Base-by-base conservation (phyloP, 2,888 invertebrate species). In the Ennomos quercinarius region DNA sequence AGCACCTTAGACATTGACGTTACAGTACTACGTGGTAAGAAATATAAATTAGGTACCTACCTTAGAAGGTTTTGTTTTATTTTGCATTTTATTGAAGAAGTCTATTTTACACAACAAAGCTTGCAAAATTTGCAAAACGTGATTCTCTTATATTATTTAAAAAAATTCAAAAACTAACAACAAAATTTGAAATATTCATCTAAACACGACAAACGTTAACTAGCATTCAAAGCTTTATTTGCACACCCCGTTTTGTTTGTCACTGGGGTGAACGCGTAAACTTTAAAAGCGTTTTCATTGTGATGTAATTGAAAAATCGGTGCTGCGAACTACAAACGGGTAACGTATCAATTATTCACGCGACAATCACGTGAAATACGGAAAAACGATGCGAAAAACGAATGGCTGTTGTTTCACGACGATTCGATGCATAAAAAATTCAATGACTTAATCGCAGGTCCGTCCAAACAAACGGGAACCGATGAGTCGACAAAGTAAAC, bases 231-330 rank as follows among this genome's bases (percentile, higher is more conserved):
- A 46, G 13, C 6, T 11, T 49, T 54, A 57, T 59, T 63, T 56
- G 59, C 45, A 48, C 17, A 50, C 13, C 41, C 41, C 43, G 48
- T 59, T 57, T 45, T 64, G 61, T 69, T 64, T 63, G 59, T 58
- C 57, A 54, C 47, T 10, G 40, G 49, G 50, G 67, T 61, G 42
- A 41, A 10, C 17, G 43, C 43, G 76, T 69, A 76, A 77, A 83
- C 80, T 82, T 70, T 70, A 67, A 63, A 64, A 67, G 61, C 72
- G 70, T 68, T 62, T 53, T 76, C 83, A 87, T 90, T 90, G 87
- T 88, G 79, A 82, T 81, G 83, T 91, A 91, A 91, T 91, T 90
- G 90, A 89, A 91, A 89, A 91, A 86, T 89, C 81, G 78, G 70
- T 76, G 55, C 47, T 55, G 37, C 83, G 78, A 86, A 86, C 86